A percentile compares a stretch with the other conserved stretches of the same genome.
Conservation (phyloP, 2,888 invertebrate genomes). For the Tridacna gigas region DNA sequence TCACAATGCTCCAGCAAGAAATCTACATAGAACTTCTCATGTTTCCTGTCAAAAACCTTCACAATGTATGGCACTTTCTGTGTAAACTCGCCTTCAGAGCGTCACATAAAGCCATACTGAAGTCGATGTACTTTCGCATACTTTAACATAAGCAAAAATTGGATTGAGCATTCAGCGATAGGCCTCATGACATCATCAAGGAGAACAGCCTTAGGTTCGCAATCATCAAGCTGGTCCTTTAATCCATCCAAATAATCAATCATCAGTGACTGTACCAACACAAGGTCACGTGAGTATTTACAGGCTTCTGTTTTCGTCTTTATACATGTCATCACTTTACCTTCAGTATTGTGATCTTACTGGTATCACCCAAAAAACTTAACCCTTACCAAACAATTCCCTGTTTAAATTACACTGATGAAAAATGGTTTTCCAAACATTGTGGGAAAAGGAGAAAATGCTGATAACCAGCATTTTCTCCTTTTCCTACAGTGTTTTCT, state of each 20-base stretch:
- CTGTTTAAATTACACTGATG: no score
- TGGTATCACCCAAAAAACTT: no score
- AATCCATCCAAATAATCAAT: not conserved
- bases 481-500: not conserved
- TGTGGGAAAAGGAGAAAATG: not conserved
- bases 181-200: slow-evolving; percentile 32
- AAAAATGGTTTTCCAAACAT: no score
- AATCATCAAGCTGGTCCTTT: not conserved
- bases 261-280: not conserved
- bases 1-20: slow-evolving; percentile 36
- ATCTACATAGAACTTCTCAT: slow-evolving; percentile 23
- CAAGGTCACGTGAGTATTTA: not conserved
- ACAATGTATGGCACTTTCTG: slow-evolving; percentile 19
- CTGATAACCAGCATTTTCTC: not conserved
- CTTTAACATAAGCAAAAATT: slow-evolving; percentile 3
- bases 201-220: slow-evolving; percentile 25
- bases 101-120: slow-evolving; percentile 36
- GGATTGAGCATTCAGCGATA: slow-evolving; percentile 21
- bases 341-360: no score
- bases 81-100: not conserved
- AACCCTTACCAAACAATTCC: no score
- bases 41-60: slow-evolving; percentile 9
- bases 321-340: slow-evolving; percentile 20
- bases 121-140: slow-evolving; percentile 8
- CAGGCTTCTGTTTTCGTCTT: slow-evolving; percentile 17